Evolutionary conservation across 1,140 invertebrate species (phyloP).

Genomic region (Aleiodes sp.): DNA sequence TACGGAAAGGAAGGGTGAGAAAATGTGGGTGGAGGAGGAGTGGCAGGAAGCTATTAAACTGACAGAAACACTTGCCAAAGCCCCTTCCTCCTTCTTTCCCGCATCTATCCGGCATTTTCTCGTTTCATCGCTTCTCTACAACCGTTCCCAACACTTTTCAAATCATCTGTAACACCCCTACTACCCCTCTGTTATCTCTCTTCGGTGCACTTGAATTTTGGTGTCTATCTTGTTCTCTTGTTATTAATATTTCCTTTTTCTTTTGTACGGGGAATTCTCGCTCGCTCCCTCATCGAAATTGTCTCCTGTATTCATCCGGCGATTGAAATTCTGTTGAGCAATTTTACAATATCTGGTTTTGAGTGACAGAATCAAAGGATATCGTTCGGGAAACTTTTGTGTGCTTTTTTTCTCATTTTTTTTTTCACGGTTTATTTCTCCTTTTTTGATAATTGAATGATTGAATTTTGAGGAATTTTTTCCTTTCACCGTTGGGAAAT

Average conservation of each 20-base stretch:
- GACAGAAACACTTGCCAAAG: conserved; percentile 68
- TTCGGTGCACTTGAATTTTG: neutral
- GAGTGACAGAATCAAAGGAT: neutral
- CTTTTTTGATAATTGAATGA: too few relatives aligned
- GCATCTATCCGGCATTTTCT: conserved; percentile 32
- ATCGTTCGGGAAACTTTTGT: neutral
- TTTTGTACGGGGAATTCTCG: neutral
- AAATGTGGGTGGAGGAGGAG: conserved; percentile 35
- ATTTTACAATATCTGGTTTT: neutral
- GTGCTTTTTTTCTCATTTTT: too few relatives aligned
- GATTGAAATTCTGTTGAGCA: neutral
- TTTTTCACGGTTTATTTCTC: too few relatives aligned
- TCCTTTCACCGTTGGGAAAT: too few relatives aligned
- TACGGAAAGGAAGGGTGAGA: conserved; percentile 30
- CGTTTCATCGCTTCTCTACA: conserved; percentile 22
- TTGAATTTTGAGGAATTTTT: too few relatives aligned
- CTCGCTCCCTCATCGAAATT: neutral
- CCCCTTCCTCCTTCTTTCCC: conserved; percentile 38
- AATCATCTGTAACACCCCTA: too few relatives aligned
- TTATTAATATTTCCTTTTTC: conserved; percentile 52
- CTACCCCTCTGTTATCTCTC: neutral
- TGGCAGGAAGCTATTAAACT: conserved; percentile 67
- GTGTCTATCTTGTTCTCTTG: conserved; percentile 38
- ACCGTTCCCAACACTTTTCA: conserved; percentile 2
- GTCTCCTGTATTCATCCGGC: neutral